These are phyloP conservation scores for Syngnathus scovelli DNA, from an alignment of 2,113 vertebrate species.

Conservation along the genomic window DNA sequence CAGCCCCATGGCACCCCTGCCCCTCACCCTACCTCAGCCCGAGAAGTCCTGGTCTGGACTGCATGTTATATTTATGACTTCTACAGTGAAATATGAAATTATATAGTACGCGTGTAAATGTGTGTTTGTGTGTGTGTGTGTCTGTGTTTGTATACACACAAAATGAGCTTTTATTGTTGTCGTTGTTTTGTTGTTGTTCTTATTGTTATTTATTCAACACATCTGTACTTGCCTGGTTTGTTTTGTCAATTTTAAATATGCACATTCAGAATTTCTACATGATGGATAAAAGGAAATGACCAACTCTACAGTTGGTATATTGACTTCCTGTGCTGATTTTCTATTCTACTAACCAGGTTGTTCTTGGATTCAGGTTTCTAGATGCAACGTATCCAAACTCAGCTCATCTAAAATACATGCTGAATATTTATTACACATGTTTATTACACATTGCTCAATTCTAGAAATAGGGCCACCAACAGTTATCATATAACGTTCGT, in stretches of 20 bases:
- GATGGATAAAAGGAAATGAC: slow-evolving; percentile 1
- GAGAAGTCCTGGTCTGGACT: slow-evolving; percentile 91
- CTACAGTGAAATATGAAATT: slow-evolving; percentile 82
- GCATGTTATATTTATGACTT: slow-evolving; percentile 99
- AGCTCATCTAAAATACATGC: too few species aligned
- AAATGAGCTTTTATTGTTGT: slow-evolving; percentile 72
- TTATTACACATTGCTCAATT: not conserved
- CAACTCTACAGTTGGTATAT: not conserved
- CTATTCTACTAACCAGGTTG: not conserved
- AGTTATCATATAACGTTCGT: not conserved
- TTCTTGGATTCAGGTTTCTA: not conserved
- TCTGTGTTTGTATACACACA: slow-evolving; percentile 32
- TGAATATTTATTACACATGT: too few species aligned
- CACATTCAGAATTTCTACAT: slow-evolving; percentile 9
- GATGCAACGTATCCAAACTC: not conserved
- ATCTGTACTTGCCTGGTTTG: slow-evolving; percentile 65
- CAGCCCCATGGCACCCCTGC: slow-evolving; percentile 27
- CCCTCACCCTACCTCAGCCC: slow-evolving; percentile 93
- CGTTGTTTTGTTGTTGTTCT: slow-evolving; percentile 64
- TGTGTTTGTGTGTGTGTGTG: slow-evolving; percentile 25
- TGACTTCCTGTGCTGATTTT: not conserved
- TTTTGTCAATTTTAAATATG: slow-evolving; percentile 29
- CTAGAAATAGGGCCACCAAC: not conserved
- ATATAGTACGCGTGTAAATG: slow-evolving; percentile 67
- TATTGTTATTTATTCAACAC: slow-evolving; percentile 82